A percentile compares a stretch with the other conserved stretches of the same genome.
Evolutionary conservation across 2,797 vertebrate species (phyloP).

Genomic region (Pygocentrus nattereri): DNA sequence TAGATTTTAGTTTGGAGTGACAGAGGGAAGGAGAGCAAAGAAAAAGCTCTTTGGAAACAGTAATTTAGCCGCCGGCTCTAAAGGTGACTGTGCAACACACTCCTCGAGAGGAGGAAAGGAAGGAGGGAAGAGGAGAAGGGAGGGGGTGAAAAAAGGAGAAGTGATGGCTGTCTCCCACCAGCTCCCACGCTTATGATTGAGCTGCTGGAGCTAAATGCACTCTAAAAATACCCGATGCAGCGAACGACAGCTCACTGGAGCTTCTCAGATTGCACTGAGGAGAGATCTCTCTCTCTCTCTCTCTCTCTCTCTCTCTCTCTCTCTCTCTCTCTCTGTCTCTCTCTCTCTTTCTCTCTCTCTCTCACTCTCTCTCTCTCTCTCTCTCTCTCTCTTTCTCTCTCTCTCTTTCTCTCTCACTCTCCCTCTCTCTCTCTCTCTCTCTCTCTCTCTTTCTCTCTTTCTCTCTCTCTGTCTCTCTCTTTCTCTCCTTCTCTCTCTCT

Average conservation of each 20-base stretch:
- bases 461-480: too few species aligned
- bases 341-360: neutral
- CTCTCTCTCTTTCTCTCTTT: too few species aligned
- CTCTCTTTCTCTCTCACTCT: too few species aligned
- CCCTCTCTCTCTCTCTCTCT: neutral
- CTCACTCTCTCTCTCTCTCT: neutral
- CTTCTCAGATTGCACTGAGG: constrained; percentile 65
- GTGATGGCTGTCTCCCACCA: constrained; percentile 43
- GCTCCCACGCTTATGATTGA: constrained; percentile 52
- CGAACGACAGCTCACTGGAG: constrained; percentile 48
- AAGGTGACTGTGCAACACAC: constrained; percentile 36
- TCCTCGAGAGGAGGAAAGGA: constrained; percentile 16
- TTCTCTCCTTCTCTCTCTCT: too few species aligned
- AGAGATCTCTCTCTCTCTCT: too few species aligned
- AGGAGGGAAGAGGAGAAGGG: constrained; percentile 3
- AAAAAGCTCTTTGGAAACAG: constrained; percentile 37
- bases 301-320: too few species aligned
- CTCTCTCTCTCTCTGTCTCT: neutral
- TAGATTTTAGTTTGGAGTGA: constrained; percentile 46
- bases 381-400: neutral
- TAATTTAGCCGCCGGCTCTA: constrained; percentile 40
- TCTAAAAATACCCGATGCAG: constrained; percentile 64
- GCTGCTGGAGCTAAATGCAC: constrained; percentile 57
- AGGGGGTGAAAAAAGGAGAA: constrained; percentile 14
- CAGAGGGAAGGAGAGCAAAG: neutral